Conservation (phyloP, 2,113 vertebrate genomes). For the Aptenodytes patagonicus region DNA sequence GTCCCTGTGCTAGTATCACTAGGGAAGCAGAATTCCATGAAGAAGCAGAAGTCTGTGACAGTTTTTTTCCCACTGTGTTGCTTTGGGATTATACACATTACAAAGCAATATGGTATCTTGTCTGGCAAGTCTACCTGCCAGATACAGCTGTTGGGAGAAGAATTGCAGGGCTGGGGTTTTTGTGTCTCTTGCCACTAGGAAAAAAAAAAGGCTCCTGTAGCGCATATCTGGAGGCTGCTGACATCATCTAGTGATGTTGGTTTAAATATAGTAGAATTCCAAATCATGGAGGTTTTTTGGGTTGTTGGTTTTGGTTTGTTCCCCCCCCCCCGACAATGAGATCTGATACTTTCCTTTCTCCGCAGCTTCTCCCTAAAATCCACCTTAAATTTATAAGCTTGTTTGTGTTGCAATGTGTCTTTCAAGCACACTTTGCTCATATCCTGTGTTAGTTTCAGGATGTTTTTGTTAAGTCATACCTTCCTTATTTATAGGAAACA, state of each 20-base stretch:
- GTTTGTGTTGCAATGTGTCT: not conserved
- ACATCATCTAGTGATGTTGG: not conserved
- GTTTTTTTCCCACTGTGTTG: not conserved
- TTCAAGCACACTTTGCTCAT: not conserved
- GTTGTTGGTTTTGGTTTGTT: too few relatives aligned
- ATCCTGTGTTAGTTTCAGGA: not conserved
- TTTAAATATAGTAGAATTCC: not conserved
- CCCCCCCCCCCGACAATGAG: not conserved
- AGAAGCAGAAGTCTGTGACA: not conserved
- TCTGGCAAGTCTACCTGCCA: not conserved
- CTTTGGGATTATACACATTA: not conserved
- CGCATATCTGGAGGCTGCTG: not conserved
- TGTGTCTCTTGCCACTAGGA: not conserved
- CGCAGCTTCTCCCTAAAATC: not conserved
- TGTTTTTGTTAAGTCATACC: not conserved
- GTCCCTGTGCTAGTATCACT: not conserved
- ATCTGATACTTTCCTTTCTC: not conserved
- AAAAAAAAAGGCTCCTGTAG: not conserved
- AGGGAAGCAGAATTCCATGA: not conserved
- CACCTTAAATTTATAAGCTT: not conserved
- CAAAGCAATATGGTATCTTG: not conserved
- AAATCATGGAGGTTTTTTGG: not conserved
- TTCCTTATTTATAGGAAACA: not conserved
- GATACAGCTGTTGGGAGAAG: not conserved
- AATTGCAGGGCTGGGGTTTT: not conserved